Base-by-base conservation (phyloP, 1,140 invertebrate species). In the Zaprionus vittiger region DNA sequence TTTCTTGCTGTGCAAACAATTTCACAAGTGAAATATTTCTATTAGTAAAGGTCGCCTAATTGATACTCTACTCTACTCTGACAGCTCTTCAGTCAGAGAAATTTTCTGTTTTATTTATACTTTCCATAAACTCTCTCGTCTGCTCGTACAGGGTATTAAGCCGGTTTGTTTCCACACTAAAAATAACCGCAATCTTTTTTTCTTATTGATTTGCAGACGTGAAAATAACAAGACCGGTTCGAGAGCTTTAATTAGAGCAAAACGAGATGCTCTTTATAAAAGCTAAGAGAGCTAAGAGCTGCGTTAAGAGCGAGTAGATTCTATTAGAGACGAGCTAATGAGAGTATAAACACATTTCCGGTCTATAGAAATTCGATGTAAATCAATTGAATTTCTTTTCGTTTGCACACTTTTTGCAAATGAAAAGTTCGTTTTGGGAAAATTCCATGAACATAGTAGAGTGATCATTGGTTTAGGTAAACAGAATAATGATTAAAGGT, bases 141-240 rank as follows among this genome's bases (percentile, higher is more conserved):
- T 14, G 1, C 5, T 4, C 1, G 1, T 24, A 37, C 3, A 55
- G 44, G 61, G 68, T 65, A 76, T 44, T 60, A 79, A 87, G 83
- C 83, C 84, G 83, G 83, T 87, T 89, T 61, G 67, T 70, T 84
- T 84, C 56, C 66, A 34, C 17, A 67, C 73, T 80, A 83, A 57
- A 86, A 78, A 83, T 80, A 83, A 60, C 76, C 70, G 59, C 52
- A 55, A 70, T 57, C 14, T 37, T 41, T 52, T 38, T 22, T 59
- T 61, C 26, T 59, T 34, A 52, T 63, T 54, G 17, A 65, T 55
- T 68, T 73, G 26, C 60, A 56, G 24, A 20, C 26, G 26, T 62
- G 49, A 65, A 62, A 73, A 62, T 68, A 73, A 61, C 66, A 55
- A 63, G 41, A 73, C 67, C 52, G 49, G 60, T 75, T 70, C 49